Evolutionary conservation across 2,888 invertebrate species (phyloP), one percentile per base, ranked within the genome.

Genomic region (Embidobia sp.): DNA sequence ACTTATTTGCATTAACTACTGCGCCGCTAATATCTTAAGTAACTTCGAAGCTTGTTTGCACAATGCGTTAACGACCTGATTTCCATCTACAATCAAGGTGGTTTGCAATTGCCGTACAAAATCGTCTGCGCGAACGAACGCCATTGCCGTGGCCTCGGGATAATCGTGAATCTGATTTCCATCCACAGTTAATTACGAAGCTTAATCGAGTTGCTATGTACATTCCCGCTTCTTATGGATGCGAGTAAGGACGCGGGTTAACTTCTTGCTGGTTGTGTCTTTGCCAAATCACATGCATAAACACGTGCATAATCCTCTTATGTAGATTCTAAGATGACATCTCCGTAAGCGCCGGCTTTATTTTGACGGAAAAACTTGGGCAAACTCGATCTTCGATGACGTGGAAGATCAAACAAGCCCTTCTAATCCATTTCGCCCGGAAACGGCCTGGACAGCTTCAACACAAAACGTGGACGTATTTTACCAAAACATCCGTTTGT

Each of bases 111-210:
- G 77, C 72, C 44, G 44, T 55, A 61, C 66, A 64, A 72, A 67
- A 77, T 77, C 77, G 73, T 63, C 55, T 64, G 64, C 64, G 49
- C 70, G 64, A 59, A 37, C 51, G 53, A 70, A 55, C 64, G 40
- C 59, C 44, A 67, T 61, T 49, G 49, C 61, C 15, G 29, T 57
- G 55, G 67, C 67, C 77, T 33, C 64, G 27, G 26, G 76, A 46
- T 77, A 72, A 77, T 77, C 64, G 70, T 70, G 76, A 77, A 70
- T 76, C 79, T 76, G 76, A 76, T 79, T 76, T 79, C 76, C 79
- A 79, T 76, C 76, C 76, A 49, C 59, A 72, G 76, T 76, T 79
- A 76, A 79, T 79, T 79, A 77, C 69, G 27, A 59, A 57, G 69
- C 69, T 79, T 76, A 64, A 76, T 70, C 57, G 70, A 76, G 70